phyloP scores from a whole-genome alignment of 53 echinoderm and acorn worm genomes.

The Stichopus horrens region DNA sequence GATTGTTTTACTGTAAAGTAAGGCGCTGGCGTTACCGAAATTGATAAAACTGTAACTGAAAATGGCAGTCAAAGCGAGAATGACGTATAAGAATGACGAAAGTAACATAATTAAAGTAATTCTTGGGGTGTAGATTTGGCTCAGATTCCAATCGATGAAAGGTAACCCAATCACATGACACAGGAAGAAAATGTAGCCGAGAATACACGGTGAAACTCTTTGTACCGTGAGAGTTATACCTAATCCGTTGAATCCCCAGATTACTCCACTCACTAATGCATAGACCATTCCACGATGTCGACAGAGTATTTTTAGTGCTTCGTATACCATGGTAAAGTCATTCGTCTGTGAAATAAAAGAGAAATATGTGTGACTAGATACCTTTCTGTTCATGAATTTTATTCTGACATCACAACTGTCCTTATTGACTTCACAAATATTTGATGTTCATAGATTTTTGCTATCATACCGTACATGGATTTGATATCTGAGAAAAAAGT shows the following conservation, averaged over 20 bases:
- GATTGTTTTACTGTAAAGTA: not conserved
- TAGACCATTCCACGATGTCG: not conserved
- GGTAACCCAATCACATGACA: not conserved
- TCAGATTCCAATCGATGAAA: not conserved
- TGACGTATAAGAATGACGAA: not conserved
- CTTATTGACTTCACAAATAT: no score
- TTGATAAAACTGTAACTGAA: not conserved
- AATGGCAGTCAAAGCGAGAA: not conserved
- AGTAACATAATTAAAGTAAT: not conserved
- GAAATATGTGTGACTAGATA: no score
- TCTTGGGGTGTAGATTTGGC: not conserved
- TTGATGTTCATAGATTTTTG: no score
- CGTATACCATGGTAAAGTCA: no score
- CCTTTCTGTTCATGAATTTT: no score
- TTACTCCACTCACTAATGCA: not conserved
- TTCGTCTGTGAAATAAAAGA: no score
- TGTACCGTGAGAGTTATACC: not conserved
- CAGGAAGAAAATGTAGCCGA: not conserved
- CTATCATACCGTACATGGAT: no score
- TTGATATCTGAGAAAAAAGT: no score
- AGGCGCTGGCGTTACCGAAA: not conserved
- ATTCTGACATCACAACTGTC: no score
- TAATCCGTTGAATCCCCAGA: not conserved
- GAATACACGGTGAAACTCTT: not conserved
- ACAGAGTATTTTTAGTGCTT: no score